Percentiles rank a stretch among this genome's conserved stretches.
Evolutionary conservation across 92 coral and sea anemone genomes (phyloP).

Genomic region (Muricea muricata): DNA sequence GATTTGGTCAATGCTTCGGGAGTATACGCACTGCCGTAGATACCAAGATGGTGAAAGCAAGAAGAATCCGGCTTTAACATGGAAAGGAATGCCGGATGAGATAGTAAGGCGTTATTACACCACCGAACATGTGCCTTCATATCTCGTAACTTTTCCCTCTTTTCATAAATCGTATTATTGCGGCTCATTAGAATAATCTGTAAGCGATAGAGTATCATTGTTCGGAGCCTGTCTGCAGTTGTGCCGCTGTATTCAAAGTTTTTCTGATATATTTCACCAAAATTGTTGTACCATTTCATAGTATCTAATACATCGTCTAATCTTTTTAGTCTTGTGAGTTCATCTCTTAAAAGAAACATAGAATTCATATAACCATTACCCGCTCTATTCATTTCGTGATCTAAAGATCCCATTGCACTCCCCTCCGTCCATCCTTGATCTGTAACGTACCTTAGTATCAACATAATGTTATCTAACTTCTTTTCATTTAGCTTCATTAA

Average conservation of each 20-base stretch:
- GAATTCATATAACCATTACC: conserved; percentile 76
- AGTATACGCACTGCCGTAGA: conserved; percentile 74
- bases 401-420: conserved; percentile 77
- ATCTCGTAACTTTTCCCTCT: conserved; percentile 57
- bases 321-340: conserved; percentile 20
- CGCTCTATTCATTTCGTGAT: conserved; percentile 69
- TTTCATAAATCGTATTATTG: conserved; percentile 25
- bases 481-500: background rate
- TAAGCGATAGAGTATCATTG: conserved; percentile 65
- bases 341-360: conserved; percentile 57
- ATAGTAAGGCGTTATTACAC: conserved; percentile 67
- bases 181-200: conserved; percentile 67
- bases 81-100: conserved; percentile 64
- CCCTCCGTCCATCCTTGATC: conserved; percentile 81
- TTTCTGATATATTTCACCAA: conserved; percentile 76
- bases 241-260: conserved; percentile 73
- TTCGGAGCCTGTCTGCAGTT: conserved; percentile 81
- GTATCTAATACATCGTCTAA: conserved; percentile 43
- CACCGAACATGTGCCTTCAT: conserved; percentile 68
- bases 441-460: conserved; percentile 8
- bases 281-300: conserved; percentile 74
- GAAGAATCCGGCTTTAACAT: conserved; percentile 81
- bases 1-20: conserved; percentile 67
- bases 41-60: conserved; percentile 74
- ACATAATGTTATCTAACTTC: conserved; percentile 5